Conservation (phyloP, 2,888 invertebrate species). For the Macrophya annulata region DNA sequence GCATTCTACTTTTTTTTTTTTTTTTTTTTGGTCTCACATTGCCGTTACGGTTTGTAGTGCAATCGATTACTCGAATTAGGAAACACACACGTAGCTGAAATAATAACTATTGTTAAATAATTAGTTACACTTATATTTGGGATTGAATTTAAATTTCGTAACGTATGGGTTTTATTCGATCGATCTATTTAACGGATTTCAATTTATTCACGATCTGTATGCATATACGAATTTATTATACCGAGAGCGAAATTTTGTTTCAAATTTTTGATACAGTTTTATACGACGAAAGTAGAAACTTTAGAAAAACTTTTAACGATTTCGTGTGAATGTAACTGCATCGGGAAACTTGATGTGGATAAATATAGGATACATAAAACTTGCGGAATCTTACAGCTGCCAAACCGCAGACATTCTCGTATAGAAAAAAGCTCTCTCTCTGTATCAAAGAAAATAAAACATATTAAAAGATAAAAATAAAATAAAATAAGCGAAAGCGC, state of each 20-base stretch:
- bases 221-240: no score
- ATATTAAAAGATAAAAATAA: no score
- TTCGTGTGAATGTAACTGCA: background rate
- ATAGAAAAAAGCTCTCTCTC: background rate
- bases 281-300: no score
- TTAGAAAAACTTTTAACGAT: no score
- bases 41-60: background rate
- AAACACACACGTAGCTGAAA: constrained; percentile 8
- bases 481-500: constrained; percentile 26
- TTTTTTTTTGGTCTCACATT: no score
- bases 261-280: no score
- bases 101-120: background rate
- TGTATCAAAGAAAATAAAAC: background rate
- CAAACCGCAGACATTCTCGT: constrained; percentile 1
- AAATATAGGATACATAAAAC: background rate
- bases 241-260: no score
- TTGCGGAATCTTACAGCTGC: background rate
- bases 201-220: no score
- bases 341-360: background rate
- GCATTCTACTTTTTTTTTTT: no score
- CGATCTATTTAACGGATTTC: no score
- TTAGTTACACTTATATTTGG: background rate
- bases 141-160: background rate
- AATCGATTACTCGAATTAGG: background rate
- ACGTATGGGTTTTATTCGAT: background rate